phyloP scores from a whole-genome alignment of 2,797 vertebrate genomes.

The Staurois parvus region DNA sequence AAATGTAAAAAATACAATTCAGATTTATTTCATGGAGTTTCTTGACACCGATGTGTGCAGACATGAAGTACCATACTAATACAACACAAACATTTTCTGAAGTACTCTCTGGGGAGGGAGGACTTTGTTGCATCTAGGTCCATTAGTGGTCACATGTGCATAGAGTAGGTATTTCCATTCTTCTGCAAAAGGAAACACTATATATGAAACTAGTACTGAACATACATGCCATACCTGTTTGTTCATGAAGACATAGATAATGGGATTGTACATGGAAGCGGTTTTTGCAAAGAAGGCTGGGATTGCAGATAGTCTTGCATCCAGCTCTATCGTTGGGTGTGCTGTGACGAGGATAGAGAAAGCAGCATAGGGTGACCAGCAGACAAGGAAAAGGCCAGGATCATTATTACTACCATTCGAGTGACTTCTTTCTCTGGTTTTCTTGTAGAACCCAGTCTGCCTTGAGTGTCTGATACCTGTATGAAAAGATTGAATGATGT shows the following conservation, averaged over 20 bases:
- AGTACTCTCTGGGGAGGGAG: no score
- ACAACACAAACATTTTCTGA: no score
- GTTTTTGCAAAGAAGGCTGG: conserved; percentile 93
- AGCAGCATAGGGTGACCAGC: conserved; percentile 87
- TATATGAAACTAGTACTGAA: not conserved
- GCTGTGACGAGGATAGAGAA: conserved; percentile 86
- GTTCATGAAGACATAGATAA: conserved; percentile 95
- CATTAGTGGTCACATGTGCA: no score
- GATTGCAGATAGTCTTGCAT: conserved; percentile 84
- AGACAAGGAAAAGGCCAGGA: conserved; percentile 88
- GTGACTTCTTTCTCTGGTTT: conserved; percentile 89
- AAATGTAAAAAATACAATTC: no score
- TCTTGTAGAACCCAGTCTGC: conserved; percentile 78
- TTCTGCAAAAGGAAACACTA: no score
- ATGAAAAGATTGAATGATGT: not conserved
- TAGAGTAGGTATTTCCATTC: no score
- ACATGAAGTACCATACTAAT: no score
- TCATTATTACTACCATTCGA: conserved; percentile 90
- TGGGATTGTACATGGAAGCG: conserved; percentile 88
- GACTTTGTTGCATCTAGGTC: no score
- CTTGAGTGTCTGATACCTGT: conserved; percentile 83
- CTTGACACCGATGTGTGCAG: no score
- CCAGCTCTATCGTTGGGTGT: conserved; percentile 82
- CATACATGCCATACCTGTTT: conserved; percentile 82
- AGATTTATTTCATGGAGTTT: no score